Conservation (phyloP, 2,888 invertebrate species). For the Heliconius cydno region DNA sequence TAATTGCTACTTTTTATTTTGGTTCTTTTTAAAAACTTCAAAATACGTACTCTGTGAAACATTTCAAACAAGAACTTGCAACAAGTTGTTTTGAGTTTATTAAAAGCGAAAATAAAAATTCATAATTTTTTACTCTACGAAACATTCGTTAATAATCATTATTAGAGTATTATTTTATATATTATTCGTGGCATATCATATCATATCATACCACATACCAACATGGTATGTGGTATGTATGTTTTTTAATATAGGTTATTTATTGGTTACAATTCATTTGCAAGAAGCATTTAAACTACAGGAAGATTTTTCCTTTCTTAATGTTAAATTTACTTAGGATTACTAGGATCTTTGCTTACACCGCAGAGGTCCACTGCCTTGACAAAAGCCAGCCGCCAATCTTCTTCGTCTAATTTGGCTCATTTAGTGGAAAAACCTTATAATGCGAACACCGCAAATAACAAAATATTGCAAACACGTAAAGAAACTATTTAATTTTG, state of each 20-base stretch:
- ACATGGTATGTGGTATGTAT: too few species aligned
- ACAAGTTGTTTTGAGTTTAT: constrained; percentile 5
- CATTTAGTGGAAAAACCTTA: too few species aligned
- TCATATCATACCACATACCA: not conserved
- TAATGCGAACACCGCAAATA: too few species aligned
- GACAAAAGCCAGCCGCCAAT: too few species aligned
- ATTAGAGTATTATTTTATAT: not conserved
- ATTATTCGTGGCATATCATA: not conserved
- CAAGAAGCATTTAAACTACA: too few species aligned
- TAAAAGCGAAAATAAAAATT: constrained; percentile 6
- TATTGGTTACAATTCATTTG: too few species aligned
- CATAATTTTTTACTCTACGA: not conserved
- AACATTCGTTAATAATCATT: not conserved
- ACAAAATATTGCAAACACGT: not conserved
- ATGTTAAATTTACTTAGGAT: too few species aligned
- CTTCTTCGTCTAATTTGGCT: too few species aligned
- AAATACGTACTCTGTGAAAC: constrained; percentile 12
- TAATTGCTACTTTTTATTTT: constrained; percentile 31
- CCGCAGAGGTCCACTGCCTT: too few species aligned
- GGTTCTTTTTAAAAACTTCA: constrained; percentile 21
- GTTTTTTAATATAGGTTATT: too few species aligned
- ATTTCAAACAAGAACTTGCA: constrained; percentile 19
- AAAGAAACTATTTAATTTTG: not conserved
- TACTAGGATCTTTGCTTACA: too few species aligned
- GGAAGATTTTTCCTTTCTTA: too few species aligned